These are phyloP conservation scores for Cheilinus undulatus DNA, from an alignment of 2,113 vertebrate species.

Conservation along the genomic window DNA sequence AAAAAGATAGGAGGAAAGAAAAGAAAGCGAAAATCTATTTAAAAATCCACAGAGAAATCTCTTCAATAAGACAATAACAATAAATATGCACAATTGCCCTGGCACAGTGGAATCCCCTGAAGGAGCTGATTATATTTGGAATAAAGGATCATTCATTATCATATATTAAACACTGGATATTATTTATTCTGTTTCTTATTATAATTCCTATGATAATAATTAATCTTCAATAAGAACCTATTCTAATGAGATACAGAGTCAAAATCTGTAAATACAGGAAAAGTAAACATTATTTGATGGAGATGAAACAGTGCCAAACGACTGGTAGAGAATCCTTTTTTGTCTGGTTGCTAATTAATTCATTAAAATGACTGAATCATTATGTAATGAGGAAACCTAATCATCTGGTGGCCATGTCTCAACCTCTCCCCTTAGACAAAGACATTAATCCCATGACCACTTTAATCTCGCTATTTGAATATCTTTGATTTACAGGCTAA, in stretches of 20 bases:
- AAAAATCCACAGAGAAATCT: neutral
- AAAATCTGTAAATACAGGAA: conserved; percentile 60
- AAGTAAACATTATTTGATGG: conserved; percentile 49
- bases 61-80: neutral
- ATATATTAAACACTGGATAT: conserved; percentile 38
- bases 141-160: conserved; percentile 49
- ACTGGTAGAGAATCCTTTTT: conserved; percentile 8
- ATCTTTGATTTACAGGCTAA: conserved; percentile 71
- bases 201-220: conserved; percentile 50
- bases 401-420: conserved; percentile 66
- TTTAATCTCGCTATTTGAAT: conserved; percentile 69
- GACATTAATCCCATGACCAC: conserved; percentile 65
- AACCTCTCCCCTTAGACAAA: conserved; percentile 66
- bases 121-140: conserved; percentile 43
- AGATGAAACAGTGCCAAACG: conserved; percentile 40
- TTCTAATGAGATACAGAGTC: conserved; percentile 56
- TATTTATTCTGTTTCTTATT: conserved; percentile 45
- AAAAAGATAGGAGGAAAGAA: neutral
- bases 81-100: conserved; percentile 7
- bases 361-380: conserved; percentile 71
- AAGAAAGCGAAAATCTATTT: neutral
- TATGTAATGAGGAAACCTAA: conserved; percentile 75
- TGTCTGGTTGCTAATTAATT: conserved; percentile 69
- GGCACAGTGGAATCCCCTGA: neutral
- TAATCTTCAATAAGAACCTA: conserved; percentile 36